A percentile compares a stretch with the other conserved stretches of the same genome.
phyloP scores from a whole-genome alignment of 2,888 invertebrate species.

The Nezara viridula region DNA sequence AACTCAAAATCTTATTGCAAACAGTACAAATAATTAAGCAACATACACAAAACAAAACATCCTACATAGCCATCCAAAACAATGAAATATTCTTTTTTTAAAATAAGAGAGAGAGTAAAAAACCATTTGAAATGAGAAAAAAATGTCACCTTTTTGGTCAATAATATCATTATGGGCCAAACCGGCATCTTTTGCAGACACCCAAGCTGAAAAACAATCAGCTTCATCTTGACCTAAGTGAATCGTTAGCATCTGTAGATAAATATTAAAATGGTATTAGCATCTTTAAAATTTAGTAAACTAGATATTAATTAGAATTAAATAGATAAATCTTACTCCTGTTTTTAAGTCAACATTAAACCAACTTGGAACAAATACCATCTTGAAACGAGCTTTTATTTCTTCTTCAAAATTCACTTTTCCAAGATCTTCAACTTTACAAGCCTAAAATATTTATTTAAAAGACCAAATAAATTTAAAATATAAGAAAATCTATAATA shows the following conservation, averaged over 20 bases:
- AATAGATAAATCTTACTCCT: conserved; percentile 76
- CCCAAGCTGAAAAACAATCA: conserved; percentile 99
- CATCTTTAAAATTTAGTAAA: neutral
- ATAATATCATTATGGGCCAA: conserved; percentile 79
- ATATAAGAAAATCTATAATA: neutral
- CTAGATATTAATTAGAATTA: neutral
- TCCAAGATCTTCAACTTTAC: conserved; percentile 92
- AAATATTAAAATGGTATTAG: neutral
- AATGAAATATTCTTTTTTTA: neutral
- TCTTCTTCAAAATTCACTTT: conserved; percentile 93
- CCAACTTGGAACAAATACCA: conserved; percentile 98
- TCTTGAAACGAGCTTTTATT: conserved; percentile 90
- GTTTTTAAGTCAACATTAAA: conserved; percentile 99
- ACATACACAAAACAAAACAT: neutral
- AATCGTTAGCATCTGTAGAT: conserved; percentile 90
- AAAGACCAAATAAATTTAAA: neutral
- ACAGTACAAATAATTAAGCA: neutral
- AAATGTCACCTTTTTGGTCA: conserved; percentile 79
- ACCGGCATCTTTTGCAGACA: conserved; percentile 95
- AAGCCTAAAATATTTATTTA: conserved; percentile 71
- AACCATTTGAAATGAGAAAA: neutral
- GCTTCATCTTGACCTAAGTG: conserved; percentile 97
- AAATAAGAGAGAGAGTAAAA: no score
- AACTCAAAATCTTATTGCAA: neutral
- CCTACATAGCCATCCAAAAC: neutral